Base-by-base conservation (phyloP, 2,888 invertebrate genomes). In the Lagria hirta region DNA sequence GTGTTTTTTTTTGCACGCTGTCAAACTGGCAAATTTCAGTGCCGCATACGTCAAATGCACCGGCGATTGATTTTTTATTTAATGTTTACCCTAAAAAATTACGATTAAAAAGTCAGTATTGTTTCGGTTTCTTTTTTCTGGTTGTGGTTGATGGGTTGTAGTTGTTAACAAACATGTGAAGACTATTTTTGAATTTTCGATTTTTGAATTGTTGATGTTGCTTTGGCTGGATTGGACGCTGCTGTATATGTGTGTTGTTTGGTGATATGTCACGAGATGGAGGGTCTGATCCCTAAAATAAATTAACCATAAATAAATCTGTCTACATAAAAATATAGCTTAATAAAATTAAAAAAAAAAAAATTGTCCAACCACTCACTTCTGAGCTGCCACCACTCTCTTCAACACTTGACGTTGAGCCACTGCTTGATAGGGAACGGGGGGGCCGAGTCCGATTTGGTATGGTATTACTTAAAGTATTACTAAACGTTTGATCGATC, bases 401-500 rank as follows among this genome's bases (percentile, higher is more conserved):
- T 32, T 70, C 70, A 3, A 64, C 62, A 46, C 70, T 70, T 11
- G 66, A 66, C 8, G 69, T 68, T 3, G 69, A 69, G 22, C 69
- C 71, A 13, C 68, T 68, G 44, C 71, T 70, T 5, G 68, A 69
- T 8, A 62, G 48, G 13, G 69, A 68, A 10, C 71, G 57, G 6
- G 67, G 62, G 4, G 64, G 58, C 29, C 66, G 57, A 16, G 42
- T 36, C 29, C 53, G 49, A 18, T 52, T 50, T 4, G 51, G 54
- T 28, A 54, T 42, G 15, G 55, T 49, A 4, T 60, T 61, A 6
- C 57, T 61, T 27, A 49, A 53, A 20, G 43, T 34, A 20, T 56
- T 43, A 22, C 56, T 49, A 43, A 65, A 65, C 10, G 58, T 77
- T 51, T 79, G 77, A 56, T 79, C 77, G 46, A 86, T 80, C 81